A percentile compares a stretch with the other conserved stretches of the same genome.
These are phyloP conservation scores for Neotoxoptera formosana DNA, from an alignment of 1,140 invertebrate genomes.

Conservation along the genomic window DNA sequence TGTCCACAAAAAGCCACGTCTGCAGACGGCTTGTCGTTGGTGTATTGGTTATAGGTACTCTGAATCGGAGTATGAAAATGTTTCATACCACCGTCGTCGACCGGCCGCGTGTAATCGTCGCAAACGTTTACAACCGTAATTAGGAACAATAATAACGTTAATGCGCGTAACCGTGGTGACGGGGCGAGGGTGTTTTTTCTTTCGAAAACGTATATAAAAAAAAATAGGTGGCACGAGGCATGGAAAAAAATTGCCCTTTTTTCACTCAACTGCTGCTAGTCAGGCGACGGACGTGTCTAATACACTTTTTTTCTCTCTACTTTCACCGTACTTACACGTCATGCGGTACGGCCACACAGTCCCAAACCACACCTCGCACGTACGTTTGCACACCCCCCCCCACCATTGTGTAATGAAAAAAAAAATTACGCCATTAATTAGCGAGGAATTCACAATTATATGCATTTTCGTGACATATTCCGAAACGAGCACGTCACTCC, in stretches of 20 bases:
- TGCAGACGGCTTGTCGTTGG: not conserved
- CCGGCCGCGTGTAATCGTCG: not conserved
- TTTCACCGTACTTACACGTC: not conserved
- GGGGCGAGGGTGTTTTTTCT: not conserved
- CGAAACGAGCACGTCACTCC: not conserved
- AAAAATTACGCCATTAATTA: not conserved
- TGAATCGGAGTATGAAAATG: not conserved
- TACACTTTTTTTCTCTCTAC: not conserved
- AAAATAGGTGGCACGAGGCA: not conserved
- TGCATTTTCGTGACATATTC: not conserved
- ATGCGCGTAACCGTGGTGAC: not conserved
- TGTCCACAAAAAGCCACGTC: not conserved
- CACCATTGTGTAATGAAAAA: not conserved
- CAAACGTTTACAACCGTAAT: constrained; percentile 26
- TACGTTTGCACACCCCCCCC: not conserved
- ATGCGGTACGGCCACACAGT: not conserved
- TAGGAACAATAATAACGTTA: not conserved
- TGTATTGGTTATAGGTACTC: not conserved
- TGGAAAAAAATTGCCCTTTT: not conserved
- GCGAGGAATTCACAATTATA: not conserved
- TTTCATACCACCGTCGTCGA: not conserved
- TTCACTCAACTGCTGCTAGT: constrained; percentile 21
- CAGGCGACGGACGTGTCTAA: constrained; percentile 35
- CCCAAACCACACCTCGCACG: not conserved
- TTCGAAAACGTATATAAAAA: not conserved